Evolutionary conservation across 2,888 invertebrate genomes (phyloP), one percentile per base, ranked within the genome.

Genomic region (Opisthograptis luteolata): DNA sequence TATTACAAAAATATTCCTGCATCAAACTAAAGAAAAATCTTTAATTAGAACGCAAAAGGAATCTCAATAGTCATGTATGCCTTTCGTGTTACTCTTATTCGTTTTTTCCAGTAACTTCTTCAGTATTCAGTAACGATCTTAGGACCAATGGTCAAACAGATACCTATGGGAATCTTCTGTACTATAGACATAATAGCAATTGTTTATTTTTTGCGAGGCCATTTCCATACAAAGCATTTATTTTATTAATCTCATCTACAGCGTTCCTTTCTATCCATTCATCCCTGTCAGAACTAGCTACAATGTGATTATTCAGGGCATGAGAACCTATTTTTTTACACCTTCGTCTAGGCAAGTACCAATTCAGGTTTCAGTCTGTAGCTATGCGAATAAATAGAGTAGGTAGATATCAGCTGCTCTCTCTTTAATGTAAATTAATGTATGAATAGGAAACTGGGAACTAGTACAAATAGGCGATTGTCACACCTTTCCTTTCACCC

Each of bases 401-500:
- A 47, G 37, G 24, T 39, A 25, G 1, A 9, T 8, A 34, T 22
- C 36, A 36, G 46, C 27, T 51, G 34, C 36, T 39, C 34, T 50
- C 48, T 37, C 42, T 47, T 32, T 28, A 47, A 45, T 40, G 32
- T 27, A 31, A 34, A 20, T 40, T 24, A 39, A 44, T 58, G 48
- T 50, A 53, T 49, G 51, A 45, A 51, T 55, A 22, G 51, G 39
- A 47, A 55, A 48, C 51, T 51, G 51, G 53, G 51, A 46, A 59
- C 57, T 61, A 60, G 62, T 42, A 52, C 48, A 60, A 55, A 55
- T 58, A 54, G 61, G 31, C 40, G 40, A 46, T 46, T 49, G 44
- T 47, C 31, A 47, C 58, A 63, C 46, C 42, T 58, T 58, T 57
- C 46, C 42, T 58, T 58, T 57, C 47, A 55, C 60, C 62, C 60